Conservation (phyloP, 2,113 vertebrate genomes). For the Phalacrocorax brasilianus region DNA sequence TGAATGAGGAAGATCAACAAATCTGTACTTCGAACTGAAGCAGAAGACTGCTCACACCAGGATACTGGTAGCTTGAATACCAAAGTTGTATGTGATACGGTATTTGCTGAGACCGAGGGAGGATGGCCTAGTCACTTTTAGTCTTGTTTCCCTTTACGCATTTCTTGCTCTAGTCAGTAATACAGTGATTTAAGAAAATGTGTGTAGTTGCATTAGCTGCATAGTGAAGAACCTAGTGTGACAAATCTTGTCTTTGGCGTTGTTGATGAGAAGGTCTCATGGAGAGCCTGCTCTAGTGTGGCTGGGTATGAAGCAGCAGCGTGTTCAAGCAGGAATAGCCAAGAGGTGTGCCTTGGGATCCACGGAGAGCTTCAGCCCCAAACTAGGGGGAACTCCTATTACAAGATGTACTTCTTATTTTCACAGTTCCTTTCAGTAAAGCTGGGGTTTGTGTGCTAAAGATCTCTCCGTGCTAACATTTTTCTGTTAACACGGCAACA, state of each 20-base stretch:
- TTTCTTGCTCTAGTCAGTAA: not conserved
- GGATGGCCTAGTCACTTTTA: not conserved
- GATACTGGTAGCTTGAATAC: not conserved
- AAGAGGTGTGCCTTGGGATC: not conserved
- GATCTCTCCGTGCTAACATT: not conserved
- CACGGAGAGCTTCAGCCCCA: not conserved
- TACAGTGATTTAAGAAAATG: not conserved
- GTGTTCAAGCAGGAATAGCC: not conserved
- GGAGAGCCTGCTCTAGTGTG: accelerated
- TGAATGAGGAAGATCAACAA: not conserved
- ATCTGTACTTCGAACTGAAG: not conserved
- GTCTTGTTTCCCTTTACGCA: not conserved
- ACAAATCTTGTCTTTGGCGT: not conserved
- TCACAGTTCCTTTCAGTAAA: not conserved
- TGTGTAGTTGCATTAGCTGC: not conserved
- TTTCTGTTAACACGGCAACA: constrained; percentile 45
- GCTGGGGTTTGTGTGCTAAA: not conserved
- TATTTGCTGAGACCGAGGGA: not conserved
- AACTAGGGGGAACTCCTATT: not conserved
- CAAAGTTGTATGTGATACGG: accelerated
- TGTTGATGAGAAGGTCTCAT: not conserved
- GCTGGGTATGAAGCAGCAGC: not conserved
- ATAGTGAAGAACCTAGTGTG: accelerated
- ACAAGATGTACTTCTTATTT: not conserved
- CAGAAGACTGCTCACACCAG: not conserved